Evolutionary conservation across 2,888 invertebrate species (phyloP).

Genomic region (Noctua janthina): DNA sequence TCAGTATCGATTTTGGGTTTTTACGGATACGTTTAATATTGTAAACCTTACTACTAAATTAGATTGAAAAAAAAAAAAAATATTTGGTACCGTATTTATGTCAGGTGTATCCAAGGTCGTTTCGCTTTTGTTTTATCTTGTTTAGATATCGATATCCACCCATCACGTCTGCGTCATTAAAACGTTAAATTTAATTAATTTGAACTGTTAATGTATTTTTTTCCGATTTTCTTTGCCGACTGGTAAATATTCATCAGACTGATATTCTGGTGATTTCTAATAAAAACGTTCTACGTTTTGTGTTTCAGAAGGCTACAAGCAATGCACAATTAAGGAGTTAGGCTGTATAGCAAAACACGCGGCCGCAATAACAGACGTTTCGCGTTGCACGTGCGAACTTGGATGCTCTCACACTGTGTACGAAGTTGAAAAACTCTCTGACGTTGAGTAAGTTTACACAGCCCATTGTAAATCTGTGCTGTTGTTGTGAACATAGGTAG

Average conservation of each 20-base stretch:
- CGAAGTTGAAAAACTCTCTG: constrained; percentile 93
- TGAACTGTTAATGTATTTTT: neutral
- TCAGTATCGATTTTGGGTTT: neutral
- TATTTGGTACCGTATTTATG: neutral
- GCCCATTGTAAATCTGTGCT: neutral
- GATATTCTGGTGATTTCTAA: neutral
- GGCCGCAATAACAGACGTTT: constrained; percentile 90
- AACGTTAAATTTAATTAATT: neutral
- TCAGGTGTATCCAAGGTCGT: neutral
- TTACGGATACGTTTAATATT: neutral
- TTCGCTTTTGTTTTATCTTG: neutral
- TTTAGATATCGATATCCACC: neutral
- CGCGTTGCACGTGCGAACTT: constrained; percentile 92
- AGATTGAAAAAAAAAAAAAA: neutral
- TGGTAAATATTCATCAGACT: neutral
- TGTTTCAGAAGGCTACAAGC: constrained; percentile 86
- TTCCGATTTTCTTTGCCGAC: neutral
- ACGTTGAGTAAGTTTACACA: constrained; percentile 86
- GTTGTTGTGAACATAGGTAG: constrained; percentile 4
- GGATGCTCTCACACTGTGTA: constrained; percentile 94
- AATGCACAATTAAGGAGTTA: constrained; percentile 91
- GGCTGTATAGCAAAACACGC: constrained; percentile 90
- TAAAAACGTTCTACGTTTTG: neutral
- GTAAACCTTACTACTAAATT: neutral
- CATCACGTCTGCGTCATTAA: neutral